Evolutionary conservation across 2,888 invertebrate genomes (phyloP), one percentile per base, ranked within the genome.

Genomic region (Leptopilina drosophilae): DNA sequence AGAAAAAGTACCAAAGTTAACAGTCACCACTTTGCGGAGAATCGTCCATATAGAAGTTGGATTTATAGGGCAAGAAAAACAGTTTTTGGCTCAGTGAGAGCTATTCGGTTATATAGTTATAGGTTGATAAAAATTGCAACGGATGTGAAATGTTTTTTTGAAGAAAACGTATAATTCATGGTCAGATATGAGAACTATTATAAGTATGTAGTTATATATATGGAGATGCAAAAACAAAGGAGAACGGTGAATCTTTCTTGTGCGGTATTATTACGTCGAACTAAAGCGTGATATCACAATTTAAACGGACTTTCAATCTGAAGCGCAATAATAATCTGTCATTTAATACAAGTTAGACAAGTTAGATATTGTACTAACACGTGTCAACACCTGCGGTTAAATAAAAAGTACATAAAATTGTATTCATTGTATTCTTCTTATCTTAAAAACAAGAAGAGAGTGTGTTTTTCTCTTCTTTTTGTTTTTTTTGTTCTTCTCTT

Each of bases 321-420:
- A 82, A 78, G 79, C 82, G 81, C 81, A 81, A 79, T 81, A 81
- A 79, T 81, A 81, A 76, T 78, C 64, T 73, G 76, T 78, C 77
- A 80, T 82, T 81, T 80, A 42, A 82, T 76, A 76, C 80, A 81
- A 78, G 64, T 65, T 56, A 79, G 69, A 78, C 5, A 42, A 42
- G 0, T 42, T 42, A 42, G 42, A 42, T 42, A 42, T 80, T 80
- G 81, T 80, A 79, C 77, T 78, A 83, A 83, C 87, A 85, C 85
- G 87, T 85, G 85, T 78, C 85, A 82, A 82, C 87, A 84, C 82
- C 82, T 83, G 84, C 82, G 33, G 33, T 84, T 83, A 83, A 85
- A 87, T 85, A 85, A 80, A 83, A 85, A 84, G 82, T 82, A 84
- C 81, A 81, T 84, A 73, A 53, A 73, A 73, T 20, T 56, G 73